phyloP scores from a whole-genome alignment of 2,888 invertebrate species.

The Myopa tessellatipennis region DNA sequence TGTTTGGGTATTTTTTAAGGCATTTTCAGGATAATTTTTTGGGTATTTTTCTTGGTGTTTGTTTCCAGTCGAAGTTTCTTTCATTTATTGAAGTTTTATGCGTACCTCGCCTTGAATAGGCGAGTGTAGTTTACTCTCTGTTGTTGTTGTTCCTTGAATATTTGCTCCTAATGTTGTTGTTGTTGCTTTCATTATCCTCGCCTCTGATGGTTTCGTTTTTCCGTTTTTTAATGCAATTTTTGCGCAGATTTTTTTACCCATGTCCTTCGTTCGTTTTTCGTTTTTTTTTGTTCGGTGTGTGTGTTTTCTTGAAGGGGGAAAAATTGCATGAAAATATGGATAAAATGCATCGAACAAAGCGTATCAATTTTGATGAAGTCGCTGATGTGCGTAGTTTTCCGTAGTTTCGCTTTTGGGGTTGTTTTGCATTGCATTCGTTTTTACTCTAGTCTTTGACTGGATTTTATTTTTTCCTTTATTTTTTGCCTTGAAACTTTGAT shows the following conservation, averaged over 20 bases:
- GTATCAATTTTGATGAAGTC: background rate
- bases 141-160: too few relatives aligned
- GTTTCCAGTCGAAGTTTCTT: background rate
- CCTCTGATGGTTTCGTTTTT: background rate
- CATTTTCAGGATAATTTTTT: background rate
- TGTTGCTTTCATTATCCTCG: too few relatives aligned
- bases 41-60: background rate
- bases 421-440: background rate
- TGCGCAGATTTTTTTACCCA: background rate
- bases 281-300: background rate
- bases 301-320: background rate
- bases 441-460: background rate
- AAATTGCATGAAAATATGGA: conserved; percentile 5
- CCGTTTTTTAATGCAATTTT: conserved; percentile 7
- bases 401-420: background rate
- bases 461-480: background rate
- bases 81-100: background rate
- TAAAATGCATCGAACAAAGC: conserved; percentile 2
- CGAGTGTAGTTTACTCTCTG: too few relatives aligned
- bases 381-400: background rate
- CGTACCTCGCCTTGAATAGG: background rate
- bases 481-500: background rate
- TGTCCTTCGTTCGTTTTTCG: background rate
- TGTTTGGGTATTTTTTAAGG: background rate
- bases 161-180: too few relatives aligned